Base-by-base conservation (phyloP, 1,140 invertebrate species). In the Listronotus bonariensis region DNA sequence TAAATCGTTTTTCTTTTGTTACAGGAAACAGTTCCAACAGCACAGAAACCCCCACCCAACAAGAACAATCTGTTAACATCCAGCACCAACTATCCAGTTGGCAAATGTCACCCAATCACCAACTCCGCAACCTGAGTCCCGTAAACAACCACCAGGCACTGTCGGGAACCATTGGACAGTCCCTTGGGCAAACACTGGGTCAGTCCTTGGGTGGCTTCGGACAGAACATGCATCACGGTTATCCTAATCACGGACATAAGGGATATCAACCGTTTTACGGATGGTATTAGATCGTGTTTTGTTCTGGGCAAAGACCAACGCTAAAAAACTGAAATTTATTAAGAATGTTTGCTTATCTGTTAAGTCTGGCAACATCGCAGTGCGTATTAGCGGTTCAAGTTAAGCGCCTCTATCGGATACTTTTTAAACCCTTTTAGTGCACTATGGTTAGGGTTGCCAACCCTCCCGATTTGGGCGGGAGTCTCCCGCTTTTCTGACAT, bases 221-320 rank as follows among this genome's bases (percentile, higher is more conserved):
- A 14, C 73, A 74, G 34, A 76, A 73, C 46, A 67, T 70, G 65
- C 65, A 69, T 62, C 71, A 73, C 43, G 67, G 72, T 34, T 75
- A 72, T 41, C 51, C 66, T 0, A 69, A 74, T 42, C 71, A 69
- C 38, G 45, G 71, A 2, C 45, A 67, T 10, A 76, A 76, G 52
- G 67, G 49, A 3, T 76, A 75, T 56, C 74, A 74, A 51, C 70
- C 72, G 5, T 74, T 72, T 42, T 74, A 74, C 34, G 65, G 72
- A 10, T 75, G 74, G 74, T 75, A 71, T 54, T 57, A 57, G 20
- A n/a, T n/a, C n/a, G n/a, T n/a, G n/a, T n/a, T n/a, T n/a, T n/a
- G n/a, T n/a, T n/a, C n/a, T n/a, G n/a, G n/a, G n/a, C n/a, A n/a
- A n/a, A n/a, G n/a, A n/a, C n/a, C n/a, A n/a, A n/a, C n/a, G n/a